Base-by-base conservation (phyloP, 2,888 invertebrate species). In the Acronicta leporina region DNA sequence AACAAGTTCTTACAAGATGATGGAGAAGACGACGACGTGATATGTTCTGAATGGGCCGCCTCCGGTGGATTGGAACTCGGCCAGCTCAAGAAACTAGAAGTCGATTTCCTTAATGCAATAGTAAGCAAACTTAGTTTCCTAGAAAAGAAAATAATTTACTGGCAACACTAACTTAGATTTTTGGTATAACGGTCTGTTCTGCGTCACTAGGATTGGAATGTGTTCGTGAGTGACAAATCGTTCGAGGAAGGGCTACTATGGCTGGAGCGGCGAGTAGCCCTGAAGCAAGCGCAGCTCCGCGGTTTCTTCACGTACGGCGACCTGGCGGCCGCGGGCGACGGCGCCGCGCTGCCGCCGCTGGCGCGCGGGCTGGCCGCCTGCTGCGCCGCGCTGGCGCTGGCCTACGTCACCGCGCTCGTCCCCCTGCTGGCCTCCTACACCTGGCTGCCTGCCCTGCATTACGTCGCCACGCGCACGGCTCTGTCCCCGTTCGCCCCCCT, bases 1-100 rank as follows among this genome's bases (percentile, higher is more conserved):
- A 98, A 98, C 82, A 99, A 99, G 95, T 99, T 98, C 91, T 94
- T 98, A 77, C 97, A 99, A 90, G 98, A 99, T 82, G 97, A 98
- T 82, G 98, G 98, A 42, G 98, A 98, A 85, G 97, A 97, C 69
- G 98, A 98, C 84, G 98, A 98, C 88, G 97, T 98, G 69, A 96
- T 97, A 85, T 97, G 98, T 85, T 96, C 97, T 58, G 98, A 99
- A 91, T 99, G 99, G 99, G 99, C 99, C 13, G 95, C 96, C 65
- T 97, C 98, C 43, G 97, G 97, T 13, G 96, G 97, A 63, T 92
- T 98, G 75, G 96, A 96, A 61, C 95, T 98, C 74, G 95, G 96
- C 63, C 94, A 96, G 78, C 95, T 99, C 57, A 98, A 98, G 87
- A 94, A 96, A 85, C 93, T 99, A 58, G 99, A 99, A 95, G 95